These are phyloP conservation scores for Lepus americanus DNA, from an alignment of 2,113 vertebrate species.

Conservation along the genomic window DNA sequence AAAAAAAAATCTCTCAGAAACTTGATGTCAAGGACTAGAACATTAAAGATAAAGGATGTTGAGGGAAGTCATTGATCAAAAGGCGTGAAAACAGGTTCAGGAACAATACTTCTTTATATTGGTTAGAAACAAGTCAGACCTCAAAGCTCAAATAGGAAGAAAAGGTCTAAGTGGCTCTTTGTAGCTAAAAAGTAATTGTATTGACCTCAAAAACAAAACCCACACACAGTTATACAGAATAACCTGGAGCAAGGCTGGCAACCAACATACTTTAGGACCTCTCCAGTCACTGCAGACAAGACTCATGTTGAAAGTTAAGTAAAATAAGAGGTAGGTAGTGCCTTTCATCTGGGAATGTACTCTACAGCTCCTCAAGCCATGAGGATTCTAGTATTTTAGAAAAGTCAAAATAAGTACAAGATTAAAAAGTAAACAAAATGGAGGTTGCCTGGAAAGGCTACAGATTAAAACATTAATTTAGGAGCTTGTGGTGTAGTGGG, in stretches of 20 bases:
- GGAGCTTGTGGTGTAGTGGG: too few relatives aligned
- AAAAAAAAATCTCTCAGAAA: neutral
- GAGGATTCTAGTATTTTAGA: conserved; percentile 76
- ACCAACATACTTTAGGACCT: conserved; percentile 40
- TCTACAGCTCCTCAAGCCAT: conserved; percentile 72
- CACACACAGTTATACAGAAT: conserved; percentile 31
- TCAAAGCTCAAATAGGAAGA: conserved; percentile 37
- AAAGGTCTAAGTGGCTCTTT: conserved; percentile 22
- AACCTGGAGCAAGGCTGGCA: conserved; percentile 53
- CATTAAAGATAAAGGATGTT: neutral
- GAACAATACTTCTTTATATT: neutral
- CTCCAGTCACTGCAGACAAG: conserved; percentile 69
- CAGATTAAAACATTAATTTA: conserved; percentile 56
- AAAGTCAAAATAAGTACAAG: conserved; percentile 76
- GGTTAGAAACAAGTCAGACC: neutral
- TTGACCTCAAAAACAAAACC: conserved; percentile 11
- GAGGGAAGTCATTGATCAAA: neutral
- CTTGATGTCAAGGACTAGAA: neutral
- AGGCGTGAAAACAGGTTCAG: neutral
- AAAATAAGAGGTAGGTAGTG: conserved; percentile 66
- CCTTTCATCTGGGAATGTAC: conserved; percentile 67
- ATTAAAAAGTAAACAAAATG: conserved; percentile 66
- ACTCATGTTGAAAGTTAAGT: neutral
- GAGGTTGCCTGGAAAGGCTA: conserved; percentile 62
- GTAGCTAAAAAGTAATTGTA: conserved; percentile 63